Evolutionary conservation across 2,888 invertebrate species (phyloP), one percentile per base, ranked within the genome.

Genomic region (Synergus umbraculus): DNA sequence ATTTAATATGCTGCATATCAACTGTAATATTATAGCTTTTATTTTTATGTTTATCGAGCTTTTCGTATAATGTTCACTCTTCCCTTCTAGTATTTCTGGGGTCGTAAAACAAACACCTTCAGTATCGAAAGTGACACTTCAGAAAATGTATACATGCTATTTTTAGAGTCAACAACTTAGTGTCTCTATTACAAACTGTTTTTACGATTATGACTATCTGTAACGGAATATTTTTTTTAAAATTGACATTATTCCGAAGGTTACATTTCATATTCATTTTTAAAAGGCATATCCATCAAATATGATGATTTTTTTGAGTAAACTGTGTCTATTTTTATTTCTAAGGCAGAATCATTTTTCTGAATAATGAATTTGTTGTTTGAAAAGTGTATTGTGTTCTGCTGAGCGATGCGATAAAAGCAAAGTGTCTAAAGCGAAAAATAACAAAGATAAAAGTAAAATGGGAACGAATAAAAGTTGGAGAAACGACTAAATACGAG

Each of bases 361-460:
- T 46, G 12, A 58, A 9, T 18, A 18, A 8, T 10, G 2, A n/a
- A 10, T 2, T 60, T 22, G 22, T 22, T 22, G 12, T n/a, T 60
- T 60, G 22, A 60, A 18, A 60, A 60, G 10, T 10, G 8, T 22
- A 60, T 60, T 60, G 60, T 18, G 60, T 22, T 60, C 2, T 1
- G 10, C 29, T 69, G 69, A 69, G 44, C 46, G 46, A 29, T 22
- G 37, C 29, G 29, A 49, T 22, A 49, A 49, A 29, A 69, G 46
- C 29, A 29, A 46, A 66, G 22, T 10, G 15, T 46, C 7, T 22
- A 67, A 46, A 43, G 67, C 12, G 22, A 22, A 67, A 46, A 67
- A 67, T 46, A 67, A 46, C 67, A 46, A 46, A 69, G 15, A 69
- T 69, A 49, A 49, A 49, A 46, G 69, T 44, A 44, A 67, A 46